Base-by-base conservation (phyloP, 2,797 vertebrate genomes). In the Gorsachius magnificus region DNA sequence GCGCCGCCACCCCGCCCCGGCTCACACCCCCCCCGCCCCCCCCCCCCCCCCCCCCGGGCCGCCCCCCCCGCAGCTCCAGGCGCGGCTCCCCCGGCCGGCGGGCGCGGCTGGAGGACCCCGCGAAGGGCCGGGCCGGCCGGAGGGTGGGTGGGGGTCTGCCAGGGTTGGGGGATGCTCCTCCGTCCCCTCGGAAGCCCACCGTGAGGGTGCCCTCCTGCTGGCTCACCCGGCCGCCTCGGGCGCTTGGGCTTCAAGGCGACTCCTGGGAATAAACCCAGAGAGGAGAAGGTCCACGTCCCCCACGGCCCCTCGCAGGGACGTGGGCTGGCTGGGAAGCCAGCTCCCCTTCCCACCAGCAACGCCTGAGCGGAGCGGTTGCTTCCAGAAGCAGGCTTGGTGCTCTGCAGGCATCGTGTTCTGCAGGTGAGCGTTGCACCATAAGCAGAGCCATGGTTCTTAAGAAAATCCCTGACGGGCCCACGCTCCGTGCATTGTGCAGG, bases 401-500 rank as follows among this genome's bases (percentile, higher is more conserved):
- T 54, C 51, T 43, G 28, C 72, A 43, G 41, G 41, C 41, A 43
- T 43, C 41, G 16, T 43, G 41, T 5, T 43, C 41, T 16, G 41
- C 41, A 12, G 48, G 35, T n/a, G 56, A 6, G 74, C 57, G 60
- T 5, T 6, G 14, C 50, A 26, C 25, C 4, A 15, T 4, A 11
- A 26, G 35, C 38, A 46, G 24, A 74, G 48, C 57, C 35, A 0
- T 4, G n/a, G 11, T 4, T 71, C 57, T 51, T 29, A 7, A 57
- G 74, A 11, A 63, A 48, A 63, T 18, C 48, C 3, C 0, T 28
- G 35, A 45, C 0, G 1, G 7, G 5, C 8, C 28, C 3, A 0
- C 0, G 1, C 20, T 25, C 36, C 18, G 0, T 3, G 43, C 20
- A 0, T 13, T 7, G 18, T 12, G 63, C 21, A 4, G 16, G 18